Conservation (phyloP, 2,888 invertebrate species). For the Lysandra coridon region DNA sequence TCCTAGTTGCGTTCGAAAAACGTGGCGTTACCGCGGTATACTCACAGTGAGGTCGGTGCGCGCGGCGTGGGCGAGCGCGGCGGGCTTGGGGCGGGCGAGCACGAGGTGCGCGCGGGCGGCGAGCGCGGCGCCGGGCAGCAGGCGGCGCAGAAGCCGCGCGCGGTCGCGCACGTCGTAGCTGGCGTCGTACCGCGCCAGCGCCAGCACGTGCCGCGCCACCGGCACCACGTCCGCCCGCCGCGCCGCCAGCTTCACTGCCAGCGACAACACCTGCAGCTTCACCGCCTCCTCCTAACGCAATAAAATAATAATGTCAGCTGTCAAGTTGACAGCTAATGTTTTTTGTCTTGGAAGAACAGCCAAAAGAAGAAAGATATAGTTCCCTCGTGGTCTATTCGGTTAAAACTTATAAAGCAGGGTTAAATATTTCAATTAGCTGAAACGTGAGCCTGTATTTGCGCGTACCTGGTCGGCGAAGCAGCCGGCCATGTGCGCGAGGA, state of each 20-base stretch:
- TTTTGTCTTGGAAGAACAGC: not conserved
- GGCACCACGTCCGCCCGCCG: conserved; percentile 92
- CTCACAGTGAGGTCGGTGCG: conserved; percentile 8
- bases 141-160: conserved; percentile 91
- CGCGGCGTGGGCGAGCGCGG: conserved; percentile 64
- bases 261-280: conserved; percentile 96
- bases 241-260: conserved; percentile 95
- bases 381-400: too few species aligned
- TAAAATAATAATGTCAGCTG: too few species aligned
- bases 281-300: conserved; percentile 91
- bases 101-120: conserved; percentile 88
- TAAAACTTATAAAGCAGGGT: not conserved
- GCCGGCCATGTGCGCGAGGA: conserved; percentile 63
- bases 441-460: conserved; percentile 40
- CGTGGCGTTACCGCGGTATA: not conserved
- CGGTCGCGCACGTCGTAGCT: conserved; percentile 99
- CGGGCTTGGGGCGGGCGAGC: conserved; percentile 95
- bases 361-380: not conserved
- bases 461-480: conserved; percentile 68
- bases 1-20: too few species aligned
- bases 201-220: conserved; percentile 95
- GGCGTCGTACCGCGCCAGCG: conserved; percentile 96
- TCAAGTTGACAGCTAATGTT: too few species aligned
- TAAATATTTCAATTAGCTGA: not conserved
- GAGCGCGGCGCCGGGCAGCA: conserved; percentile 68